phyloP scores from a whole-genome alignment of 2,888 invertebrate genomes.

The Chironomus tentans region DNA sequence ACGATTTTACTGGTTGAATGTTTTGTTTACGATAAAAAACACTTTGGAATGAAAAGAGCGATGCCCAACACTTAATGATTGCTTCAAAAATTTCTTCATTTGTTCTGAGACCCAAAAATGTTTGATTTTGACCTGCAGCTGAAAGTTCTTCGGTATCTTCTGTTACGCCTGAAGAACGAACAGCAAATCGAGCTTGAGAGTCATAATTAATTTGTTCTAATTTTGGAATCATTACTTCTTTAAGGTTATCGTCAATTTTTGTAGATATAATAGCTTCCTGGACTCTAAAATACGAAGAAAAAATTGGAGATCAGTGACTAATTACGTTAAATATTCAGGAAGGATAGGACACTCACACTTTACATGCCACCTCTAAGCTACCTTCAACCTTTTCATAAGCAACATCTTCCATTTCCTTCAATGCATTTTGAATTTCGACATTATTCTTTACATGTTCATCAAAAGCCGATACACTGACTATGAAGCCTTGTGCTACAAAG shows the following conservation, averaged over 20 bases:
- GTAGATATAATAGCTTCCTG: slow-evolving; percentile 41
- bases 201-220: slow-evolving; percentile 1
- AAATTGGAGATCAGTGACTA: too few species aligned
- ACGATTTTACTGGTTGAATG: slow-evolving; percentile 55
- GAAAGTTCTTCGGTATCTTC: slow-evolving; percentile 74
- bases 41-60: slow-evolving; percentile 66
- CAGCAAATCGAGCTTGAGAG: slow-evolving; percentile 46
- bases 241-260: slow-evolving; percentile 41
- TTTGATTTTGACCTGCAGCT: slow-evolving; percentile 77
- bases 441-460: slow-evolving; percentile 48
- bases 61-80: slow-evolving; percentile 71
- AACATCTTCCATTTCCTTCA: slow-evolving; percentile 46
- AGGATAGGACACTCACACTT: slow-evolving; percentile 25
- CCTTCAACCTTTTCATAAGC: slow-evolving; percentile 43
- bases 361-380: slow-evolving; percentile 47
- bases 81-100: slow-evolving; percentile 47
- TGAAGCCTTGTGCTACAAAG: slow-evolving; percentile 59
- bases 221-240: slow-evolving; percentile 32
- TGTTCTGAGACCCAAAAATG: slow-evolving; percentile 57
- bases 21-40: slow-evolving; percentile 69
- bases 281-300: slow-evolving; percentile 17
- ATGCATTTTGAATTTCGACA: slow-evolving; percentile 42
- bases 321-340: too few species aligned
- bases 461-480: slow-evolving; percentile 55
- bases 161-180: slow-evolving; percentile 61